Evolutionary conservation across 2,113 vertebrate genomes (phyloP).

Genomic region (Hydrochoerus hydrochaeris): DNA sequence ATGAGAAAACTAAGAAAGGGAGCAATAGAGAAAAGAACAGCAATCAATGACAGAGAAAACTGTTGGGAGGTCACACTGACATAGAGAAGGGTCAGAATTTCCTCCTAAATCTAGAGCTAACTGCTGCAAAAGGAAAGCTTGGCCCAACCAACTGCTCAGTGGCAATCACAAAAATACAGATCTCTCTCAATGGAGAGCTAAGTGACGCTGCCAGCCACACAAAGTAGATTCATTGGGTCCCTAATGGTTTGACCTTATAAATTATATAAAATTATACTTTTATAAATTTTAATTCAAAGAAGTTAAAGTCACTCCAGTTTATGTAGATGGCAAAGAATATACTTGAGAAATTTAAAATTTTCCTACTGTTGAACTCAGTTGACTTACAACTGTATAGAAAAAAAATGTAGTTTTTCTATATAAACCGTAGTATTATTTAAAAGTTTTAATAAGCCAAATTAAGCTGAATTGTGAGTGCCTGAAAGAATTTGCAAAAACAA

Average conservation of each 20-base stretch:
- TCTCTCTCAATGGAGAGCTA: not conserved
- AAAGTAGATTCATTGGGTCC: not conserved
- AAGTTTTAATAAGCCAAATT: slow-evolving; percentile 30
- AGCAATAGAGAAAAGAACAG: not conserved
- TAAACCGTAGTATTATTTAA: slow-evolving; percentile 37
- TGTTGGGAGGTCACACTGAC: not conserved
- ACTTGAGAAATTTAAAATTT: not conserved
- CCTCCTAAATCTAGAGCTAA: not conserved
- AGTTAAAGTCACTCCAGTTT: not conserved
- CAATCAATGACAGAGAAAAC: not conserved
- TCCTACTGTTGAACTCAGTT: not conserved
- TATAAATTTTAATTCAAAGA: not conserved
- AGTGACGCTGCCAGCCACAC: not conserved
- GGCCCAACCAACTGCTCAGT: not conserved
- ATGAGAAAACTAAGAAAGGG: not conserved
- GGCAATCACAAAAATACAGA: not conserved
- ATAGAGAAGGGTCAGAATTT: not conserved
- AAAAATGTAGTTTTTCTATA: slow-evolving; percentile 57
- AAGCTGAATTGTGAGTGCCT: not conserved
- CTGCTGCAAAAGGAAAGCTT: not conserved
- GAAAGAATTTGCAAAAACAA: not conserved
- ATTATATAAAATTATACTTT: not conserved
- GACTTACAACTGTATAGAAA: not conserved
- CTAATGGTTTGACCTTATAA: not conserved
- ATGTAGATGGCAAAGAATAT: not conserved